Evolutionary conservation across 2,797 vertebrate genomes (phyloP).

Genomic region (Stomatorhinus walkeri): DNA sequence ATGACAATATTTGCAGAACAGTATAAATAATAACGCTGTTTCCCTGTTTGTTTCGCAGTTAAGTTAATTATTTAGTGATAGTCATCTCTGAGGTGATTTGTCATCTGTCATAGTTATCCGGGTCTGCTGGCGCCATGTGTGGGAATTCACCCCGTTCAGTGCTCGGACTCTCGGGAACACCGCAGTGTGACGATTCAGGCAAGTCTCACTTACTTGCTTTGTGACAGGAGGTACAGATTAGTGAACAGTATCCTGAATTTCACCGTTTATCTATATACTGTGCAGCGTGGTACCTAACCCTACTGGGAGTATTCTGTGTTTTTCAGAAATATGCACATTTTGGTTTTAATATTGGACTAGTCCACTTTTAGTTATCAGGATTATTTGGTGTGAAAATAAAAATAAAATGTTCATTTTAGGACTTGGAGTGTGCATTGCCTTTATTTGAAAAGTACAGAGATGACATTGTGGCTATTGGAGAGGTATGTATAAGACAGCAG

Average conservation of each 20-base stretch:
- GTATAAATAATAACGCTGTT: neutral
- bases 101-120: conserved; percentile 44
- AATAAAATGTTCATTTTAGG: conserved; percentile 30
- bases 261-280: neutral
- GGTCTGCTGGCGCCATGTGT: conserved; percentile 42
- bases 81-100: neutral
- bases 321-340: neutral
- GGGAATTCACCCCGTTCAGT: conserved; percentile 42
- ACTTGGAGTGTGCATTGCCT: conserved; percentile 44
- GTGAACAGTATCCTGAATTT: neutral
- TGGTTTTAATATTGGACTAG: neutral
- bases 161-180: conserved; percentile 24
- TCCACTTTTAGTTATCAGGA: neutral
- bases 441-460: conserved; percentile 47
- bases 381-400: neutral
- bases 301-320: neutral
- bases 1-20: neutral
- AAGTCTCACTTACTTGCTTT: conserved; percentile 3
- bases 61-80: neutral
- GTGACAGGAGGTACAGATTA: neutral
- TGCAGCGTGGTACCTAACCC: neutral
- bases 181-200: conserved; percentile 37
- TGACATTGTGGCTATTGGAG: conserved; percentile 41
- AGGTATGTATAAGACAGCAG: conserved; percentile 30
- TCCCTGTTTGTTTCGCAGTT: neutral